Evolutionary conservation across 2,797 vertebrate species (phyloP).

Genomic region (Adelosebastes latens): DNA sequence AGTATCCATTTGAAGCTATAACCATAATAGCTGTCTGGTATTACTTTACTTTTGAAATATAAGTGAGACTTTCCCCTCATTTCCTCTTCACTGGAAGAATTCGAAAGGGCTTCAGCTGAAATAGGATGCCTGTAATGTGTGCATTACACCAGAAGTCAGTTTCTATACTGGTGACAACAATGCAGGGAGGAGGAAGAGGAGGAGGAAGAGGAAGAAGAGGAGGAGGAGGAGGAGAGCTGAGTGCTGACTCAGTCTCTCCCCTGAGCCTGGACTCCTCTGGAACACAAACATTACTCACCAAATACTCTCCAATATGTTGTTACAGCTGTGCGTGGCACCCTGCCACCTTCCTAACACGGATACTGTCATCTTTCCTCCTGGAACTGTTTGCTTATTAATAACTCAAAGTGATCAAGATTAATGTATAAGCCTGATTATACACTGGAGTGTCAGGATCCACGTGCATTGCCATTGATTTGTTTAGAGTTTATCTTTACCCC

Average conservation of each 20-base stretch:
- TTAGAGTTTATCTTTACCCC: conserved; percentile 32
- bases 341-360: conserved; percentile 8
- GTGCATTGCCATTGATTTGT: conserved; percentile 33
- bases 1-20: not conserved
- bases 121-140: conserved; percentile 15
- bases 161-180: conserved; percentile 23
- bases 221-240: not conserved
- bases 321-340: conserved; percentile 25
- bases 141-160: conserved; percentile 20
- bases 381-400: conserved; percentile 7
- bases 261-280: conserved; percentile 36
- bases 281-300: conserved; percentile 54
- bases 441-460: not conserved
- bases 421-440: not conserved
- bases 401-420: not conserved
- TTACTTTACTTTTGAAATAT: conserved; percentile 11
- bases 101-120: conserved; percentile 9
- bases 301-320: conserved; percentile 29
- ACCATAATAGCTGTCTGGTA: not conserved
- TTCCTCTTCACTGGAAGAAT: conserved; percentile 5
- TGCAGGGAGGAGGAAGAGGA: not conserved
- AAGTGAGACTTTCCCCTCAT: not conserved
- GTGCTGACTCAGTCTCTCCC: conserved; percentile 60
- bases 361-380: conserved; percentile 1
- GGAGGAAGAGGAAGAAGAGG: not conserved